Conservation (phyloP, 2,797 vertebrate genomes). For the Gambelia wislizenii region DNA sequence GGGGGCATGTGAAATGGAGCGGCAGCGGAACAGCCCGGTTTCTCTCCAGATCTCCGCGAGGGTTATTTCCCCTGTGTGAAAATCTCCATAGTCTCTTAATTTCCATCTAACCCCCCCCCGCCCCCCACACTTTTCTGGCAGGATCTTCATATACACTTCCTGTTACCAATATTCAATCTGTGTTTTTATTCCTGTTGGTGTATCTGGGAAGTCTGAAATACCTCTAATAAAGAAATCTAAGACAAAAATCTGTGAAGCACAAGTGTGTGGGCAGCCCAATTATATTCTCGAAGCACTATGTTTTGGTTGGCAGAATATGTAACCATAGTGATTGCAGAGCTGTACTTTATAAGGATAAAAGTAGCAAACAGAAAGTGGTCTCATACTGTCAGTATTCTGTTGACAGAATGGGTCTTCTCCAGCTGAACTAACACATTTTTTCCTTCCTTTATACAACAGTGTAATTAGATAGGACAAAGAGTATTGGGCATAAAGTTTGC, state of each 20-base stretch:
- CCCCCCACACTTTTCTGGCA: neutral
- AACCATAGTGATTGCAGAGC: constrained; percentile 55
- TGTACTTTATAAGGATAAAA: constrained; percentile 31
- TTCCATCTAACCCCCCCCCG: too few species aligned
- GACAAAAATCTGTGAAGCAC: neutral
- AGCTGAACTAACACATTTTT: constrained; percentile 15
- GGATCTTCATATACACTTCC: neutral
- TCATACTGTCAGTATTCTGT: constrained; percentile 25
- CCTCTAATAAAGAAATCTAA: neutral
- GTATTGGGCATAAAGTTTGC: neutral
- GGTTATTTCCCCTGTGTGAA: too few species aligned
- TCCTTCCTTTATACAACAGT: neutral
- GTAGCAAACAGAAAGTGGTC: neutral
- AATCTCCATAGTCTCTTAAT: neutral
- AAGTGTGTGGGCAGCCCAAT: neutral
- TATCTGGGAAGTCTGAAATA: constrained; percentile 9
- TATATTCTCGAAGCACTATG: constrained; percentile 1
- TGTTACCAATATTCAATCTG: neutral
- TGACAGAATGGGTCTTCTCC: constrained; percentile 1
- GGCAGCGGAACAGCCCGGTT: too few species aligned
- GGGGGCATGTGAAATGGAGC: too few species aligned
- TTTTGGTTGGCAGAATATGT: constrained; percentile 49
- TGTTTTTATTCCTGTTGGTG: constrained; percentile 6
- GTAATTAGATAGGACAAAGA: neutral
- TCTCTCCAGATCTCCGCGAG: too few species aligned